These are phyloP conservation scores for Eubasilissa regina DNA, from an alignment of 1,140 invertebrate species.

Conservation along the genomic window DNA sequence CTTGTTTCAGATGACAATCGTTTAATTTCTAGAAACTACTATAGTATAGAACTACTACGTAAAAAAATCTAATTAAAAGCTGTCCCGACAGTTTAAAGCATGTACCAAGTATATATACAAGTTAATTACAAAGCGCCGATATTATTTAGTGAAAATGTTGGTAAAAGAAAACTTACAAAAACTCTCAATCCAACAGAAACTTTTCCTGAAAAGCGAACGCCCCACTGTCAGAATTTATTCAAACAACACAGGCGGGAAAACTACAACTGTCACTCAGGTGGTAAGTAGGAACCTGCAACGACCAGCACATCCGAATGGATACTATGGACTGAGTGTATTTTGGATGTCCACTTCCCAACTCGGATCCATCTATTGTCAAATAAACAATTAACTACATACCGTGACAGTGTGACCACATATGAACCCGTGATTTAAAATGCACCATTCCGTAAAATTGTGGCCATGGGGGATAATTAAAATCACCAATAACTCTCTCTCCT, in stretches of 20 bases:
- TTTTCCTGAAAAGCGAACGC: conserved; percentile 7
- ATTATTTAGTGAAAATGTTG: no score
- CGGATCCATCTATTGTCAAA: conserved; percentile 24
- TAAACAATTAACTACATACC: conserved; percentile 35
- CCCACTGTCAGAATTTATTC: conserved; percentile 15
- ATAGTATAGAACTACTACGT: no score
- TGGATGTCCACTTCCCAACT: not conserved
- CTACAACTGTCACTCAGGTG: conserved; percentile 22
- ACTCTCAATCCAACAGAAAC: conserved; percentile 11
- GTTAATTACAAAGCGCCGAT: no score
- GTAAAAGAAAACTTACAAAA: not conserved
- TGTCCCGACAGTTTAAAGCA: no score
- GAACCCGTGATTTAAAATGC: conserved; percentile 11
- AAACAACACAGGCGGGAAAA: conserved; percentile 34
- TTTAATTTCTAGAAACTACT: no score
- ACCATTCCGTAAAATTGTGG: conserved; percentile 20
- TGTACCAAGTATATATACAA: no score
- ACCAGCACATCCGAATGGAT: not conserved
- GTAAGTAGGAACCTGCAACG: conserved; percentile 14
- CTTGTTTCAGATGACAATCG: no score
- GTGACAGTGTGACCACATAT: conserved; percentile 30
- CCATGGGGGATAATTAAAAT: conserved; percentile 10
- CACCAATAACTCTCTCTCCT: no score
- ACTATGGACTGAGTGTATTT: conserved; percentile 10
- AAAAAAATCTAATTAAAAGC: no score